Percentiles rank a stretch among this genome's conserved stretches.
These are phyloP conservation scores for Eretmocerus hayati DNA, from an alignment of 2,888 invertebrate genomes.

Conservation along the genomic window DNA sequence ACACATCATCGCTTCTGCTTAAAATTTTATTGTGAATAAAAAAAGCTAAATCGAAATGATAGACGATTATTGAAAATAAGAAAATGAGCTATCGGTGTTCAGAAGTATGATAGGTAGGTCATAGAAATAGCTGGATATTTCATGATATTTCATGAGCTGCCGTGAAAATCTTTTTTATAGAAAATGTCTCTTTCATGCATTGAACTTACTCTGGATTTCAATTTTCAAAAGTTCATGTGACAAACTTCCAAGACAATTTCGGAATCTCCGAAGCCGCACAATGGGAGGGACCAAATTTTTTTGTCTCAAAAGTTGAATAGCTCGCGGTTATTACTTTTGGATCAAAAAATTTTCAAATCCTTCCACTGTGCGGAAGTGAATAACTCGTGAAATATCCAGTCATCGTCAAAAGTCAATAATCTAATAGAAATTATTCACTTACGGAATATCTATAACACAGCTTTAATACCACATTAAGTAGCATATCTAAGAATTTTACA, in stretches of 20 bases:
- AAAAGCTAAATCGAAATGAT: not conserved
- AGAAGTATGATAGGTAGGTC: not conserved
- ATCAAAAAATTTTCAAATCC: too few species aligned
- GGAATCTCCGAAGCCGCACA: too few species aligned
- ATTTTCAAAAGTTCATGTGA: too few species aligned
- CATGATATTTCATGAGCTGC: too few species aligned
- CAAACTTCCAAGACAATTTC: too few species aligned
- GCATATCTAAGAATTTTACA: conserved; percentile 23
- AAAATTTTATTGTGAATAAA: conserved; percentile 12
- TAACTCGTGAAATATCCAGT: conserved; percentile 14
- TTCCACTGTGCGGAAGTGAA: too few species aligned
- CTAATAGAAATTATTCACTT: not conserved
- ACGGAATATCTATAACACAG: conserved; percentile 15
- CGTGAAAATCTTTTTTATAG: too few species aligned
- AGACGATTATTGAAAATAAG: not conserved
- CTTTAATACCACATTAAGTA: conserved; percentile 24
- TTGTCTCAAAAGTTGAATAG: too few species aligned
- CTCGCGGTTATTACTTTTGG: too few species aligned
- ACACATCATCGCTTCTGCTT: conserved; percentile 25
- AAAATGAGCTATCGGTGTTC: not conserved
- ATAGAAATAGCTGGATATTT: conserved; percentile 12
- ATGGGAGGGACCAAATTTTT: too few species aligned
- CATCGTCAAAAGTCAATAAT: conserved; percentile 10
- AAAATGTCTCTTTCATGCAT: too few species aligned
- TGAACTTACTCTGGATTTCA: too few species aligned